These are phyloP conservation scores for Hyposoter didymator DNA, from an alignment of 2,888 invertebrate species.

Conservation along the genomic window DNA sequence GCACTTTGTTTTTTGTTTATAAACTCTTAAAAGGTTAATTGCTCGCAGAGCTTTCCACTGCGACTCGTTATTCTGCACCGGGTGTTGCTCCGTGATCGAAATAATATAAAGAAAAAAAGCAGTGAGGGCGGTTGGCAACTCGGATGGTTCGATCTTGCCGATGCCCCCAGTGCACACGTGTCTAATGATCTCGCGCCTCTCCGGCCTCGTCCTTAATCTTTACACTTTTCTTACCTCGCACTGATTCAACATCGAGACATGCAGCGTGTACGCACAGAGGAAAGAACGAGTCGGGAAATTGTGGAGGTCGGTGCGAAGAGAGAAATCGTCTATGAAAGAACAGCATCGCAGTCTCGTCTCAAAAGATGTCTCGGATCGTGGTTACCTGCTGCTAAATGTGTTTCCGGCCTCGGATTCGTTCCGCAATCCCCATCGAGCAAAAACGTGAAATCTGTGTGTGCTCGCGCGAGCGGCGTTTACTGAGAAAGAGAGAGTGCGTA, in stretches of 20 bases:
- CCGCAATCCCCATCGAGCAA: conserved; percentile 56
- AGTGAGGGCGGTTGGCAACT: not conserved
- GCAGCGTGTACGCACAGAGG: not conserved
- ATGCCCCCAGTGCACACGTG: conserved; percentile 40
- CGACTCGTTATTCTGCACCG: conserved; percentile 32
- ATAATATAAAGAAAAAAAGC: conserved; percentile 1
- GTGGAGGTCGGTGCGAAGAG: not conserved
- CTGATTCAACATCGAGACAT: conserved; percentile 25
- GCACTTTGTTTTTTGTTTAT: not conserved
- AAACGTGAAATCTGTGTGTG: conserved; percentile 46
- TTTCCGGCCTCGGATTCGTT: conserved; percentile 69
- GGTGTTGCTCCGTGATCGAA: conserved; percentile 25
- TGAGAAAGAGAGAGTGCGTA: not conserved
- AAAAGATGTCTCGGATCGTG: conserved; percentile 34
- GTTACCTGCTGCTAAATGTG: conserved; percentile 65
- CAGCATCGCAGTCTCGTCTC: conserved; percentile 20
- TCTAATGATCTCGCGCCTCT: conserved; percentile 46
- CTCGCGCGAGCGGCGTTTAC: not conserved
- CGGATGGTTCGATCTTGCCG: conserved; percentile 17
- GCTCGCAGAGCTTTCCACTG: conserved; percentile 16
- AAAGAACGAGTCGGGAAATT: conserved; percentile 34
- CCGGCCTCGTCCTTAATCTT: conserved; percentile 17
- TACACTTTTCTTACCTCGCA: conserved; percentile 28
- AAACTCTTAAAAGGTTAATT: conserved; percentile 17
- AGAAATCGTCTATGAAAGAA: conserved; percentile 37